These are phyloP conservation scores for Trogon melanurus DNA, from an alignment of 2,113 vertebrate species.

Conservation along the genomic window DNA sequence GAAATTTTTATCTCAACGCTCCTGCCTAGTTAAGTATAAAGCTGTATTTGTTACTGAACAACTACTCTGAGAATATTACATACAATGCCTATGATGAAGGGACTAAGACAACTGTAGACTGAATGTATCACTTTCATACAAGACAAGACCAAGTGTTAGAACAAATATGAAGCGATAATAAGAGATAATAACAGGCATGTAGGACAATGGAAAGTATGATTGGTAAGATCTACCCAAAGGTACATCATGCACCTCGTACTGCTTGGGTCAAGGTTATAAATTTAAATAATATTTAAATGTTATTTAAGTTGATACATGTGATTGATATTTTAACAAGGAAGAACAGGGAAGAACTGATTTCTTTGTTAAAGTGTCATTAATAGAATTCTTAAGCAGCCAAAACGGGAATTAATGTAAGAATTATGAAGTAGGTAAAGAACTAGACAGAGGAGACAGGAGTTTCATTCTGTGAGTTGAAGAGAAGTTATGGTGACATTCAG, in stretches of 20 bases:
- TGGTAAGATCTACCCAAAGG: background rate
- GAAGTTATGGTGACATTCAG: background rate
- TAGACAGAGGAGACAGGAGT: background rate
- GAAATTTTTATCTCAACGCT: background rate
- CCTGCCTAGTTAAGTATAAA: background rate
- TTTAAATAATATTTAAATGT: background rate
- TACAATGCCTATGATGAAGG: background rate
- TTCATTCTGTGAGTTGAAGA: background rate
- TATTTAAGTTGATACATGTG: background rate
- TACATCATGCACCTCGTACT: background rate
- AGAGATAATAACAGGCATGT: background rate
- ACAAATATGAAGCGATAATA: background rate
- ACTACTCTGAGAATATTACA: background rate
- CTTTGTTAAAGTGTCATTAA: background rate
- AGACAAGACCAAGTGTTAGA: background rate
- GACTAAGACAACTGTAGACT: background rate
- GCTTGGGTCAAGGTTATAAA: background rate
- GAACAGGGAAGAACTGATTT: background rate
- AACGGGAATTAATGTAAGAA: background rate
- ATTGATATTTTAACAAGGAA: background rate
- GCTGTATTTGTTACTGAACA: background rate
- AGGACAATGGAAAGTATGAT: background rate
- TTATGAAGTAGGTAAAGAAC: background rate
- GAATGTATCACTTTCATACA: fast-evolving
- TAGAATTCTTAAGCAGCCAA: background rate